A percentile compares a stretch with the other conserved stretches of the same genome.
Evolutionary conservation across 2,797 vertebrate species (phyloP).

Genomic region (Hydrocynus forskahlii): DNA sequence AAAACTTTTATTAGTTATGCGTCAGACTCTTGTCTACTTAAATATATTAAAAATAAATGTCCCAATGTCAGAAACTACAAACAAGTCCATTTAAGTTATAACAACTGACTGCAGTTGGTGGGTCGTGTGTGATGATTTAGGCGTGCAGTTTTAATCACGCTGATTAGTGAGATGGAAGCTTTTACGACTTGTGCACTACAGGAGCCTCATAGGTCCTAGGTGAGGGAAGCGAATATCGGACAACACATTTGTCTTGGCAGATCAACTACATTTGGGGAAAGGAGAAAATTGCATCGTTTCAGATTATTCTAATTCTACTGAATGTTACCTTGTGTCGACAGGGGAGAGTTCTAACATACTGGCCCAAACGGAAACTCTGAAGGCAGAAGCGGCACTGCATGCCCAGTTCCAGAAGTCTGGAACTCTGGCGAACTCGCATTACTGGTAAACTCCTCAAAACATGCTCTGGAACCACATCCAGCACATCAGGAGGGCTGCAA

Average conservation of each 20-base stretch:
- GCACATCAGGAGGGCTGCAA: background rate
- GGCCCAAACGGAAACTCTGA: constrained; percentile 70
- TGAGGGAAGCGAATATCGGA: background rate
- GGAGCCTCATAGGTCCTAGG: too few species aligned
- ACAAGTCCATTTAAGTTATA: too few species aligned
- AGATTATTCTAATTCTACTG: background rate
- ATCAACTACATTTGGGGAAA: background rate
- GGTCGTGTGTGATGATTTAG: too few species aligned
- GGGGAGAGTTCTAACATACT: constrained; percentile 70
- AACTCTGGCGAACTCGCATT: constrained; percentile 65
- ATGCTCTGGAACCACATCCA: constrained; percentile 54
- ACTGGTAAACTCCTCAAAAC: constrained; percentile 66
- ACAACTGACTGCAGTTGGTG: too few species aligned
- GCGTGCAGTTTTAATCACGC: too few species aligned
- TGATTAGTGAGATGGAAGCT: too few species aligned
- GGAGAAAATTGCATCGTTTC: background rate
- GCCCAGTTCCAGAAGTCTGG: constrained; percentile 73
- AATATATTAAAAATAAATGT: too few species aligned
- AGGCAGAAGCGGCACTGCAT: constrained; percentile 79
- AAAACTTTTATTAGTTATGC: too few species aligned
- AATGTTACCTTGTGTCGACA: constrained; percentile 80
- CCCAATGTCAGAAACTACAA: too few species aligned
- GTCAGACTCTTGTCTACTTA: too few species aligned
- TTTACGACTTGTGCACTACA: too few species aligned
- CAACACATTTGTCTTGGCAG: background rate